Evolutionary conservation across 2,113 vertebrate species (phyloP), one percentile per base, ranked within the genome.

Genomic region (Micronycteris hirsuta): DNA sequence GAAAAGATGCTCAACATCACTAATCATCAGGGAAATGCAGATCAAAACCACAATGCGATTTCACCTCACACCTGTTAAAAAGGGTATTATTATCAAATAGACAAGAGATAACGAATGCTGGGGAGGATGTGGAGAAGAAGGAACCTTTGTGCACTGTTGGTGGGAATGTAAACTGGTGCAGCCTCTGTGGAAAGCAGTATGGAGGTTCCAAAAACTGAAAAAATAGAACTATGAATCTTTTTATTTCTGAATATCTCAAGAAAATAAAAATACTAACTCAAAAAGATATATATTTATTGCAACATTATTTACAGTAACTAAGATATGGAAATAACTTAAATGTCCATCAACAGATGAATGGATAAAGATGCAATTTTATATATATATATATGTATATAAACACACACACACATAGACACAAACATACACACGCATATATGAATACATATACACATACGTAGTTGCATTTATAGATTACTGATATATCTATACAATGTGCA

Each of bases 401-500:
- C n/a, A n/a, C n/a, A n/a, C n/a, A n/a, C n/a, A n/a, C n/a, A n/a
- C n/a, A n/a, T n/a, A n/a, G n/a, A n/a, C 14, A 22, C 54, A 56
- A 4, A 22, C 20, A 56, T 3, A 56, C 54, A 56, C 9, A 61
- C 58, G 10, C 4, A 26, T 26, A 24, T 24, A 61, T 13, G 22
- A 11, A 28, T 61, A 61, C 26, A 28, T 28, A 13, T 61, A 63
- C 28, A 31, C 61, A 31, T 63, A 63, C 4, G 15, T 31, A 47
- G 49, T 10, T 77, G 0, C 56, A 24, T 81, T 96, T 97, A 95
- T 65, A 47, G 93, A 85, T 94, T 93, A 56, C n/a, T 93, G 43
- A 36, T 92, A 41, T 3, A 70, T 73, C 67, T 63, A 54, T 87
- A 76, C 47, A 54, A 77, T 52, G 8, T 68, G 19, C 7, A 41